Percentiles rank a stretch among this genome's conserved stretches.
phyloP scores from a whole-genome alignment of 2,888 invertebrate genomes.

The Catocala nupta region DNA sequence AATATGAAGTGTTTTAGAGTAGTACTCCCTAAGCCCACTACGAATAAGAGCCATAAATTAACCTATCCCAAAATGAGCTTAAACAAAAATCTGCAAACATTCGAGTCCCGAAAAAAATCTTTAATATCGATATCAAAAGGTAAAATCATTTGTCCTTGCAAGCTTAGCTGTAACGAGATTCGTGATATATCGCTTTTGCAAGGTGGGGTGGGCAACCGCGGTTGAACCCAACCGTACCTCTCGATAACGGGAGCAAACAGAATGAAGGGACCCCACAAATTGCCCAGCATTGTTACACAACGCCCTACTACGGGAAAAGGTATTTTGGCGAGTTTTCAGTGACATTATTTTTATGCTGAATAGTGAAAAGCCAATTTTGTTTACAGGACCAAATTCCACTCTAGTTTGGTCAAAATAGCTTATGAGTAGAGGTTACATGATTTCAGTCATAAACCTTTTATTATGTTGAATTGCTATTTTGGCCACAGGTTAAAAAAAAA shows the following conservation, averaged over 20 bases:
- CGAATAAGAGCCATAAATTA: background rate
- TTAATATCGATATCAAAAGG: constrained; percentile 28
- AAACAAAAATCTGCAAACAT: constrained; percentile 10
- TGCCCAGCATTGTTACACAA: constrained; percentile 33
- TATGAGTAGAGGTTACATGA: too few relatives aligned
- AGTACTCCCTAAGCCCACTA: too few relatives aligned
- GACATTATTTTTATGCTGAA: constrained; percentile 12
- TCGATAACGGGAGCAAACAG: constrained; percentile 40
- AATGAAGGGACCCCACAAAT: constrained; percentile 41
- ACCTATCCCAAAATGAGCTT: constrained; percentile 1
- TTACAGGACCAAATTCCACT: too few relatives aligned
- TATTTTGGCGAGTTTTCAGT: constrained; percentile 13
- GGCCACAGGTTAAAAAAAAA: too few relatives aligned
- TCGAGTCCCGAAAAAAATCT: constrained; percentile 8
- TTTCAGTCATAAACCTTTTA: too few relatives aligned
- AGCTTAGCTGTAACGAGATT: constrained; percentile 29
- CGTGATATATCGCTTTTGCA: constrained; percentile 24
- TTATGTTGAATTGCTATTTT: too few relatives aligned
- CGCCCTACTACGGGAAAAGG: constrained; percentile 10
- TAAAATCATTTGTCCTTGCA: constrained; percentile 32
- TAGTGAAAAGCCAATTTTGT: background rate
- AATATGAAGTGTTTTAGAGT: too few relatives aligned
- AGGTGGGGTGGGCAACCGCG: constrained; percentile 14
- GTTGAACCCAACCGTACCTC: constrained; percentile 12
- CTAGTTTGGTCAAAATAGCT: too few relatives aligned